phyloP scores from a whole-genome alignment of 2,113 vertebrate species.

The Holacanthus passer region DNA sequence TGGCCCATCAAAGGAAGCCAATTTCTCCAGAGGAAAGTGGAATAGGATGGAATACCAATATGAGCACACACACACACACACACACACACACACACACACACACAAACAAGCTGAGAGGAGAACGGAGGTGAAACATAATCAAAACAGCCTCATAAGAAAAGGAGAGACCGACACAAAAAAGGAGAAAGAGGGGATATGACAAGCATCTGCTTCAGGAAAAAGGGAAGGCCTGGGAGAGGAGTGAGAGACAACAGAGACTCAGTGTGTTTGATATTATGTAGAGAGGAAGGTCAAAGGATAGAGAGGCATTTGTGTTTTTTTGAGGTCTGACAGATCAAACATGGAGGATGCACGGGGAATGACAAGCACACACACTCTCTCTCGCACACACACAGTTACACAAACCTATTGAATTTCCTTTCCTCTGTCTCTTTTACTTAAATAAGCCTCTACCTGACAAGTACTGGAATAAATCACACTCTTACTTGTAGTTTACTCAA shows the following conservation, averaged over 20 bases:
- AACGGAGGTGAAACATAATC: slow-evolving; percentile 58
- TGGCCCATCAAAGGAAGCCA: slow-evolving; percentile 62
- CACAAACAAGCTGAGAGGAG: slow-evolving; percentile 34
- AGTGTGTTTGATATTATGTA: slow-evolving; percentile 53
- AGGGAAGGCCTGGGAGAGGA: slow-evolving; percentile 7
- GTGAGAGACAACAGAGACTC: slow-evolving; percentile 25
- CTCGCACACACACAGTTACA: not conserved
- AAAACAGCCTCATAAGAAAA: slow-evolving; percentile 53
- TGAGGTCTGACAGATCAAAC: slow-evolving; percentile 49
- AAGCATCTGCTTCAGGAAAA: slow-evolving; percentile 45
- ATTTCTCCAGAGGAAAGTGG: slow-evolving; percentile 65
- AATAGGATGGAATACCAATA: slow-evolving; percentile 67
- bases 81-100: slow-evolving; percentile 24
- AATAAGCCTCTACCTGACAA: slow-evolving; percentile 12
- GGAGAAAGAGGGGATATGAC: slow-evolving; percentile 34
- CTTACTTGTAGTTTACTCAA: slow-evolving; percentile 4
- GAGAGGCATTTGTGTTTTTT: slow-evolving; percentile 25
- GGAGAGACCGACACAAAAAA: slow-evolving; percentile 12
- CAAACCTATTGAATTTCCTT: not conserved
- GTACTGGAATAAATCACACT: not conserved
- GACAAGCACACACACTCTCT: not conserved
- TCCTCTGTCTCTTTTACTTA: not conserved
- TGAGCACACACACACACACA: not conserved
- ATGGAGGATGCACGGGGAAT: slow-evolving; percentile 6
- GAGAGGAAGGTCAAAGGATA: slow-evolving; percentile 63